Evolutionary conservation across 2,888 invertebrate species (phyloP), one percentile per base, ranked within the genome.

Genomic region (Agrotis puta): DNA sequence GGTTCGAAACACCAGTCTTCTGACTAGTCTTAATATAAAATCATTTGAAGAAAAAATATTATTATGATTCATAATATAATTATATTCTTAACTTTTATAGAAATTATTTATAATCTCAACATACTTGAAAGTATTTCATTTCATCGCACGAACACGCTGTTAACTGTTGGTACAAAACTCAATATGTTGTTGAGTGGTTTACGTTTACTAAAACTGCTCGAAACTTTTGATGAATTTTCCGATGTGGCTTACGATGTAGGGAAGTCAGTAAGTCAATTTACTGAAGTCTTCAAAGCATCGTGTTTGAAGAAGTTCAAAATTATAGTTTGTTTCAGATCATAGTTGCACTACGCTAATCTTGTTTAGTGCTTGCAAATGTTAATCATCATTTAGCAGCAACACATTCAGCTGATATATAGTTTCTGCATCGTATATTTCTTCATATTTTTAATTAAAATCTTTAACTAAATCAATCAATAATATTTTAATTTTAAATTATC

Each of bases 161-260:
- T 58, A 67, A 54, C 51, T 70, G 61, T 45, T 62, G 61, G 24
- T 24, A 39, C 27, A 53, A 69, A 63, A 63, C 54, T 56, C 39
- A 59, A 59, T 69, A 64, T 27, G 14, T 48, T 53, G 58, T 51
- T 18, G 20, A 74, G 63, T 64, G 65, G 80, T 74, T 64, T 47
- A n/a, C n/a, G 47, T 71, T 47, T 51, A 27, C 70, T 71, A 69
- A 71, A 81, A 71, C 66, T 66, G 64, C 64, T 81, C 22, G 14
- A 56, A 81, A 77, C 59, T 77, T 81, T 80, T 81, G 61, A 80
- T 77, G 61, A 75, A 75, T 54, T 70, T 75, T 64, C 54, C 20
- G 22, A 65, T 54, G 64, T 57, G 61, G 58, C 22, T 50, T 56
- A 43, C 33, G 2, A 45, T 45, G 47, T 54, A 63, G 58, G 27